A percentile compares a stretch with the other conserved stretches of the same genome.
phyloP scores from a whole-genome alignment of 2,888 invertebrate genomes.

The Physocephala rufipes region DNA sequence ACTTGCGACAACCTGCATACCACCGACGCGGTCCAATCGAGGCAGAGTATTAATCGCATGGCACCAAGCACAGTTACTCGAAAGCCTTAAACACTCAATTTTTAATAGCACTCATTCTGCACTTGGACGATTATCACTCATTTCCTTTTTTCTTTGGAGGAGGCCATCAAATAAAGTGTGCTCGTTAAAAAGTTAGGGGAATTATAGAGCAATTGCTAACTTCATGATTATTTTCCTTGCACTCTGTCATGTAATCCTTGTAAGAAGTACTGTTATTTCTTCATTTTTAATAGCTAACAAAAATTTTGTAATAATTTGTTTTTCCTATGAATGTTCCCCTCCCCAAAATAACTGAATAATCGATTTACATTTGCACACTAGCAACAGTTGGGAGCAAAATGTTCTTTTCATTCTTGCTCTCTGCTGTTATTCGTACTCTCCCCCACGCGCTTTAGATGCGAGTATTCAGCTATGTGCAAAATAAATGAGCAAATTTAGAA shows the following conservation, averaged over 20 bases:
- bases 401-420: constrained; percentile 1
- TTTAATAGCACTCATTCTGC: neutral
- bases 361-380: neutral
- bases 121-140: constrained; percentile 1
- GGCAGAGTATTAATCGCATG: constrained; percentile 18
- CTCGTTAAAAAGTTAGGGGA: too few relatives aligned
- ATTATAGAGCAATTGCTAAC: too few relatives aligned
- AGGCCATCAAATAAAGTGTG: too few relatives aligned
- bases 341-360: neutral
- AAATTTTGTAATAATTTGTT: too few relatives aligned
- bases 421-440: neutral
- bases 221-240: too few relatives aligned
- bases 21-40: constrained; percentile 24
- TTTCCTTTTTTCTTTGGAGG: neutral
- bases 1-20: constrained; percentile 7
- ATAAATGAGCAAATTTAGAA: too few relatives aligned
- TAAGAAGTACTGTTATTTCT: too few relatives aligned
- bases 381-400: constrained; percentile 25
- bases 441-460: neutral
- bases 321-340: too few relatives aligned
- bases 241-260: too few relatives aligned
- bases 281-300: too few relatives aligned
- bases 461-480: too few relatives aligned
- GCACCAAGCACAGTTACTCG: constrained; percentile 13
- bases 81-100: constrained; percentile 18